These are phyloP conservation scores for Liposcelis brunnea DNA, from an alignment of 2,888 invertebrate species.

Conservation along the genomic window DNA sequence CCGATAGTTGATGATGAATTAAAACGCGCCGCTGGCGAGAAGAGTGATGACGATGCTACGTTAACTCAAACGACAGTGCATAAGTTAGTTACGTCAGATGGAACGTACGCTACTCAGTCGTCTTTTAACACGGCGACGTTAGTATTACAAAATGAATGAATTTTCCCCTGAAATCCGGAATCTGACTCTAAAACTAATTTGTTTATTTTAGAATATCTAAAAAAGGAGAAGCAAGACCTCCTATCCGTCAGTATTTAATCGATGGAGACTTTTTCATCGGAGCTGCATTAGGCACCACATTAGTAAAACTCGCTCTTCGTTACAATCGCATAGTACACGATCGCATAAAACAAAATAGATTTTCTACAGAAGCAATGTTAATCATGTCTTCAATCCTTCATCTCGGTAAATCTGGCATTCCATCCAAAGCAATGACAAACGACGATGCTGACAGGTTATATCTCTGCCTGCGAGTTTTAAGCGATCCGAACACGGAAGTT, in stretches of 20 bases:
- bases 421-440: slow-evolving; percentile 72
- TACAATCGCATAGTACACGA: slow-evolving; percentile 34
- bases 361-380: slow-evolving; percentile 70
- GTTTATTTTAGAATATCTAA: slow-evolving; percentile 24
- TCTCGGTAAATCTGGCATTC: slow-evolving; percentile 59
- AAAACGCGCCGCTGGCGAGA: slow-evolving; percentile 55
- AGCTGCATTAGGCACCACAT: slow-evolving; percentile 75
- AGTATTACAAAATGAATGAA: slow-evolving; percentile 25
- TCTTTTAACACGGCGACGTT: slow-evolving; percentile 73
- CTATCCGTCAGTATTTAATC: slow-evolving; percentile 72
- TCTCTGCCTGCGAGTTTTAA: slow-evolving; percentile 57
- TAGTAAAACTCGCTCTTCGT: slow-evolving; percentile 76
- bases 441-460: slow-evolving; percentile 86
- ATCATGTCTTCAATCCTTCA: slow-evolving; percentile 74
- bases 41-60: slow-evolving; percentile 27
- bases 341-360: slow-evolving; percentile 33
- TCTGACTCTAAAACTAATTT: slow-evolving; percentile 1
- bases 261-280: slow-evolving; percentile 94
- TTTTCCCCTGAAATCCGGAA: not conserved
- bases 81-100: slow-evolving; percentile 90
- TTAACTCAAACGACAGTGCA: slow-evolving; percentile 20
- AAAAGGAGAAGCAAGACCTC: slow-evolving; percentile 52
- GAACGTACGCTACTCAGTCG: slow-evolving; percentile 96
- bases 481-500: slow-evolving; percentile 47
- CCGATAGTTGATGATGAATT: slow-evolving; percentile 46